A percentile compares a stretch with the other conserved stretches of the same genome.
phyloP scores from a whole-genome alignment of 30 jellyfish, hydroid and myxozoan genomes.

The Pelagia noctiluca region DNA sequence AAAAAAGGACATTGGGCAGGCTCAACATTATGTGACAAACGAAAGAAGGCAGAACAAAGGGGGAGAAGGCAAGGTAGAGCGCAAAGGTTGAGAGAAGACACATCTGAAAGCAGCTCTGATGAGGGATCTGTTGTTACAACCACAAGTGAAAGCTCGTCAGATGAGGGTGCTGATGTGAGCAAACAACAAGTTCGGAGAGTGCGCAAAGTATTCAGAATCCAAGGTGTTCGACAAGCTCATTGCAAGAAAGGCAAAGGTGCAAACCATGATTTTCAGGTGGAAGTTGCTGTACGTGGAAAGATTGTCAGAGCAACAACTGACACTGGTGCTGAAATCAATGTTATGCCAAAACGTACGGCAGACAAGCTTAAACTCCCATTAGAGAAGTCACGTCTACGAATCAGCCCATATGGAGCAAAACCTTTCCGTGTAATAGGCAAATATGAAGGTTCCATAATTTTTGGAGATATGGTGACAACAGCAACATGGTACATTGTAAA shows the following conservation, averaged over 20 bases:
- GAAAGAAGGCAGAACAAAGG: background rate
- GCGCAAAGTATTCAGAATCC: constrained; percentile 15
- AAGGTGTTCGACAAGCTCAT: constrained; percentile 21
- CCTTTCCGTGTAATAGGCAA: constrained; percentile 21
- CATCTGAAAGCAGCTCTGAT: constrained; percentile 28
- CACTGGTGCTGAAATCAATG: constrained; percentile 39
- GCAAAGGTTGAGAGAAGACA: constrained; percentile 1
- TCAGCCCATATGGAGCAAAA: constrained; percentile 42
- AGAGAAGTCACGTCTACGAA: constrained; percentile 19
- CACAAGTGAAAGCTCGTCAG: too few relatives aligned
- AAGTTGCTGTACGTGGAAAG: constrained; percentile 21
- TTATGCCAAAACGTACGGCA: constrained; percentile 32
- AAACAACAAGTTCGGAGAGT: constrained; percentile 15
- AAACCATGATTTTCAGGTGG: constrained; percentile 13
- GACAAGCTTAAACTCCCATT: constrained; percentile 13
- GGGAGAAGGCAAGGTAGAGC: constrained; percentile 16
- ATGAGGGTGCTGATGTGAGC: constrained; percentile 6
- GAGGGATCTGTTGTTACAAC: too few relatives aligned
- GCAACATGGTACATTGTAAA: constrained; percentile 30
- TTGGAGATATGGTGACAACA: constrained; percentile 26
- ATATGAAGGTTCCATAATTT: constrained; percentile 29
- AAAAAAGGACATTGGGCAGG: constrained; percentile 46
- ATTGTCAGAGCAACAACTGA: constrained; percentile 28
- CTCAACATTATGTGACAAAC: constrained; percentile 25
- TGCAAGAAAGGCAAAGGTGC: background rate